phyloP scores from a whole-genome alignment of 2,888 invertebrate species.

The Epinotia nisella region DNA sequence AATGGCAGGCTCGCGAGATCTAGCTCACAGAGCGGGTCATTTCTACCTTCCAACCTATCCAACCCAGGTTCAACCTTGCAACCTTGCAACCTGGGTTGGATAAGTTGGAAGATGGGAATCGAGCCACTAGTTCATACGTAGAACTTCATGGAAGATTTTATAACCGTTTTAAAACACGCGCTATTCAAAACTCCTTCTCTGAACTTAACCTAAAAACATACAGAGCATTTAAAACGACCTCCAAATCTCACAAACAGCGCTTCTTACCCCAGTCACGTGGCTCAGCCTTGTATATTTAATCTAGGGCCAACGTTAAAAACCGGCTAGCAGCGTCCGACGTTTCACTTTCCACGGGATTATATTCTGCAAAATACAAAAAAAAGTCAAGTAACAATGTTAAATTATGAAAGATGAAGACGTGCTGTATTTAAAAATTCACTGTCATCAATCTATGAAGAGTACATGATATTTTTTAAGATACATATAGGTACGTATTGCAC shows the following conservation, averaged over 20 bases:
- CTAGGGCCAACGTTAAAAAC: constrained; percentile 33
- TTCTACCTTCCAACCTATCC: too few species aligned
- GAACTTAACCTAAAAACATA: constrained; percentile 34
- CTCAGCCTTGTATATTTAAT: constrained; percentile 41
- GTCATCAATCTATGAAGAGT: neutral
- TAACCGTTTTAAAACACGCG: neutral
- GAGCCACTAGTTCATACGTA: too few species aligned
- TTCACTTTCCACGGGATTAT: constrained; percentile 35
- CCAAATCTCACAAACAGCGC: constrained; percentile 15
- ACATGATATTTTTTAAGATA: too few species aligned
- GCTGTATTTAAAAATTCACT: neutral
- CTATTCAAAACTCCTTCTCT: neutral
- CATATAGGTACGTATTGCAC: neutral
- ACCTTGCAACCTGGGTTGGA: too few species aligned
- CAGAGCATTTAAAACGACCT: constrained; percentile 4
- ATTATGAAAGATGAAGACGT: neutral
- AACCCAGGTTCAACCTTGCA: too few species aligned
- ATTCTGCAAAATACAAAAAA: constrained; percentile 11
- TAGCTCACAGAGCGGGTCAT: too few species aligned
- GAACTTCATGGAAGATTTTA: too few species aligned
- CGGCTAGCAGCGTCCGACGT: constrained; percentile 23
- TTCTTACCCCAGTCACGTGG: constrained; percentile 36
- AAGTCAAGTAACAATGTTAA: neutral
- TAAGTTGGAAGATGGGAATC: too few species aligned
- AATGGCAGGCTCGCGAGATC: too few species aligned